Evolutionary conservation across 2,888 invertebrate species (phyloP), one percentile per base, ranked within the genome.

Genomic region (Clanis bilineata): DNA sequence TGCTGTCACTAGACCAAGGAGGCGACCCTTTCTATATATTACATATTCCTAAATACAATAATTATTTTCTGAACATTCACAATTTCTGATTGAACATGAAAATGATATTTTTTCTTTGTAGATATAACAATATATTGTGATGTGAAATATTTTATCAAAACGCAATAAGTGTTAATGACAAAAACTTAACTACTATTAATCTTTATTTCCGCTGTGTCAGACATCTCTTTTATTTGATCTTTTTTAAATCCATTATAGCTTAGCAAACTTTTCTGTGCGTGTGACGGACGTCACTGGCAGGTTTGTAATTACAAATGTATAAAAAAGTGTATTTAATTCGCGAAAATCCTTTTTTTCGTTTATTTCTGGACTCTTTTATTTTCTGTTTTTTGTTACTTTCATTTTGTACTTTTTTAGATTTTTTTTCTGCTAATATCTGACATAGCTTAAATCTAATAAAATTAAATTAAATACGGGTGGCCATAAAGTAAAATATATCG

Each of bases 61-160:
- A 0, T 44, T 22, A 21, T 22, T 15, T 12, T 38, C 12, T n/a
- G n/a, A 25, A 47, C 25, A 25, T 51, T 51, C 47, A 32, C 47
- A 51, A 51, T 51, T 28, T 28, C 18, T 6, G 47, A 51, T 28
- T 10, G 9, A 51, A 15, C 15, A 15, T 28, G 15, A 28, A 51
- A 28, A 28, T 15, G 5, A 28, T 18, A 32, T 28, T 18, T 51
- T 51, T 51, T 51, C 6, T 51, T 51, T 45, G 28, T 51, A 51
- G 28, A 51, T 51, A 51, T 28, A 51, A 28, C n/a, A 51, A 15
- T 15, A 51, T 51, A 51, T 28, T 51, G 47, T 28, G 15, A 28
- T 51, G 47, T 51, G 15, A 51, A 51, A 51, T 51, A 51, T 28
- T 51, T 28, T 51, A 51, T 28, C 47, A 51, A 18, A 28, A 28